Conservation (phyloP, 2,113 vertebrate genomes). For the Zosterops borbonicus region DNA sequence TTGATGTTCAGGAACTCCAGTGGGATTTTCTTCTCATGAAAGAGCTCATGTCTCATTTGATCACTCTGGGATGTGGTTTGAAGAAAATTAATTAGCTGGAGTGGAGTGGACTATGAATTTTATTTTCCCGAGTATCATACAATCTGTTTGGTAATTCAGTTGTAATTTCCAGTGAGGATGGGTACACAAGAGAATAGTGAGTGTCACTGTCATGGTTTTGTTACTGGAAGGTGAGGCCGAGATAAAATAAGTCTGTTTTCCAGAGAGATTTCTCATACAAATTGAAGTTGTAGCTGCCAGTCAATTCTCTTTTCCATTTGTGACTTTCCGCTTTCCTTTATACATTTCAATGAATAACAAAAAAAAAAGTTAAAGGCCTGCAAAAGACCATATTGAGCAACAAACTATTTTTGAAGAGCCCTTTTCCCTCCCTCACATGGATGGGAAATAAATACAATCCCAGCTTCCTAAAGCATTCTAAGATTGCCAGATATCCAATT, state of each 20-base stretch:
- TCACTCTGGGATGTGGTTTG: constrained; percentile 14
- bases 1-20: constrained; percentile 26
- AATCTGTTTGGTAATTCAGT: background rate
- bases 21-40: constrained; percentile 52
- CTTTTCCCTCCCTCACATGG: background rate
- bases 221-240: background rate
- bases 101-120: constrained; percentile 23
- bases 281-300: constrained; percentile 31
- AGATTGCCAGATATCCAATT: background rate
- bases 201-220: background rate
- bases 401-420: background rate
- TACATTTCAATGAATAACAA: constrained; percentile 39
- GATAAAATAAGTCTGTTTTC: constrained; percentile 18
- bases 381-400: background rate
- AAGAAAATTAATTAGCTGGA: constrained; percentile 54
- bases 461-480: background rate
- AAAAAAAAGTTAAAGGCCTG: background rate
- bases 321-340: background rate
- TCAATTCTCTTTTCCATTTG: constrained; percentile 19
- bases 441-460: background rate
- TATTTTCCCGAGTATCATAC: background rate
- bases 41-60: constrained; percentile 48
- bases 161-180: constrained; percentile 11
- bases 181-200: background rate
- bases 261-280: constrained; percentile 15